These are phyloP conservation scores for Melanotaenia parkinsoni DNA, from an alignment of 2,797 vertebrate species.

Conservation along the genomic window DNA sequence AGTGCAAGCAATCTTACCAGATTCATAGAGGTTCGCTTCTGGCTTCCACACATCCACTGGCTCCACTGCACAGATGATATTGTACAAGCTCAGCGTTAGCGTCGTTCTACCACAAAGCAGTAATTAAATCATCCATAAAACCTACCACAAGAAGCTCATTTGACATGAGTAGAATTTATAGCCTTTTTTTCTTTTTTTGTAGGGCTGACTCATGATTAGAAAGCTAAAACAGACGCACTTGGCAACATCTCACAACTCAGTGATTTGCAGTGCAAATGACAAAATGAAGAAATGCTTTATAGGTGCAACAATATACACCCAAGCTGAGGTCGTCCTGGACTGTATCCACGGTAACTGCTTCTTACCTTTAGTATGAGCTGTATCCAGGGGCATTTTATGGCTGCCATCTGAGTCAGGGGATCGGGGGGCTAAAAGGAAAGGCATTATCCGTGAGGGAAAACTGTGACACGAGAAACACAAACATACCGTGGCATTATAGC, in stretches of 20 bases:
- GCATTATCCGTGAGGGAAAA: slow-evolving; percentile 36
- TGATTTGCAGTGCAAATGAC: slow-evolving; percentile 3
- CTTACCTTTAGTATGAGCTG: slow-evolving; percentile 76
- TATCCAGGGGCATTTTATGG: slow-evolving; percentile 69
- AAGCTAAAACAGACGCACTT: slow-evolving; percentile 15
- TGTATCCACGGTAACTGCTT: slow-evolving; percentile 30
- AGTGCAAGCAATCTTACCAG: slow-evolving; percentile 81
- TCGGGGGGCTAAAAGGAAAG: slow-evolving; percentile 72
- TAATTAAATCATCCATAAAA: slow-evolving; percentile 6
- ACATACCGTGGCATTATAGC: slow-evolving; percentile 13
- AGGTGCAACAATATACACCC: background rate
- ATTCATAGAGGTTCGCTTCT: slow-evolving; percentile 83
- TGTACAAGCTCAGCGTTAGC: slow-evolving; percentile 62
- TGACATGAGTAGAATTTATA: slow-evolving; percentile 5
- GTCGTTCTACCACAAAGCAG: slow-evolving; percentile 30
- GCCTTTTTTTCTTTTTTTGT: background rate
- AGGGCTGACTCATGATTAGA: background rate
- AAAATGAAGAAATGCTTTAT: background rate
- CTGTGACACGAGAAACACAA: slow-evolving; percentile 29
- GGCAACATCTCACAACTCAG: background rate
- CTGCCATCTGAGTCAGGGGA: slow-evolving; percentile 67
- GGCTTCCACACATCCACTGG: slow-evolving; percentile 84
- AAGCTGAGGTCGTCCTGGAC: background rate
- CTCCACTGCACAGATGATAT: slow-evolving; percentile 77
- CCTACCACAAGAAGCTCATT: slow-evolving; percentile 2